Base-by-base conservation (phyloP, 2,113 vertebrate species). In the Chaetops frenatus region DNA sequence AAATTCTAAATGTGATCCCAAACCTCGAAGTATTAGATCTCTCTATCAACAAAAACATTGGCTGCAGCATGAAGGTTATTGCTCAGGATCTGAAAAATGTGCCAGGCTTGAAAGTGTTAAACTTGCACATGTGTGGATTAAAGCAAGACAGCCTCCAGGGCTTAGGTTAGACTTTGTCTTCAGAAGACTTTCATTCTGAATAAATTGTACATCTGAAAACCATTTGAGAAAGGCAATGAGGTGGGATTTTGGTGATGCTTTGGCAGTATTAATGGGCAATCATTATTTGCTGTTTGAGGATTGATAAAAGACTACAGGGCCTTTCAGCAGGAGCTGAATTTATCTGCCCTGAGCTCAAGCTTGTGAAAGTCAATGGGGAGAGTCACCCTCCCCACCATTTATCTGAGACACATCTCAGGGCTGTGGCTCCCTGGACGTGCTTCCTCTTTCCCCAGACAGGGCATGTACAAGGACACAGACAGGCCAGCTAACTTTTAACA, bases 111-210 rank as follows among this genome's bases (percentile, higher is more conserved):
- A 97, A 97, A 60, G 97, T 97, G 50, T 95, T 99, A 21, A 98
- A 98, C 44, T 93, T 99, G 29, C 98, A 98, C 81, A 98, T 96
- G 57, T 99, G 98, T 90, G 98, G 98, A 72, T 97, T 99, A 94
- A 97, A 90, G 33, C 83, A 93, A 53, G 96, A 96, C 87, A 78
- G 94, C 90, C 96, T 99, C 31, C 83, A 93, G 25, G 89, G 94
- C 77, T 97, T 99, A 77, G 98, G 99, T 99, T 97, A 97, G 98
- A 93, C 86, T 97, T 93, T 70, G 36, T 29, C 28, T 81, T 90
- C 89, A 81, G 73, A 91, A 90, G 77, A 81, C n/a, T 90, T 96
- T 60, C 38, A 64, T 95, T 96, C 44, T 47, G 67, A 80, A 81
- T 89, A 78, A 71, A 56, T 22, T 73, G 71, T 92, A 94, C 95